Evolutionary conservation across 2,888 invertebrate species (phyloP), one percentile per base, ranked within the genome.

Genomic region (Sussaba pulchella): DNA sequence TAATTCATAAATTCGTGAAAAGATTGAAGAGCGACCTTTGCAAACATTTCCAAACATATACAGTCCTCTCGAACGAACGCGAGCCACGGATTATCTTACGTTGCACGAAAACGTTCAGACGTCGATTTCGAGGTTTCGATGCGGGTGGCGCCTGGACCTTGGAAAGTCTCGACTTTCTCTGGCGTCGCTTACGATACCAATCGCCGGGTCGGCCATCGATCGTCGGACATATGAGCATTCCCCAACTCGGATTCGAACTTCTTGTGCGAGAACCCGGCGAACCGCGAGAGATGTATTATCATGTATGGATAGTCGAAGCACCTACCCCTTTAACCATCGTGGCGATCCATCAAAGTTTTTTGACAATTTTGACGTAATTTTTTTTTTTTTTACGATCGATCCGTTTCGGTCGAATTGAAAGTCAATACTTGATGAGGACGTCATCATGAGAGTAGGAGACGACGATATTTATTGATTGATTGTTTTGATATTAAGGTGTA

Each of bases 281-380:
- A 8, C 61, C 59, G 19, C 19, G 14, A 24, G 41, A 64, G 41
- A 54, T 4, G 17, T 24, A 57, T 57, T 57, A 12, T 50, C 21
- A 64, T 39, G 21, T 36, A 14, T 19, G 12, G 10, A 71, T 54
- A 39, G 24, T 52, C 69, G 12, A 43, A 47, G 26, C 59, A 70
- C 31, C 4, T 74, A 43, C 59, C 31, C 61, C 52, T 17, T 31
- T 63, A 72, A 81, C 76, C 43, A 76, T 72, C 17, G 47, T 9
- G 47, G 31, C 80, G 72, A 81, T 69, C 76, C 63, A 81, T 81
- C 72, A 76, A 73, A 76, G 76, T 61, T 17, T 31, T 5, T 43
- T 67, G 71, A n/a, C n/a, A n/a, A n/a, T n/a, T 73, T 76, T 72
- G 75, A 76, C 26, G 47, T 72, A 66, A 31, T 64, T 76, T 24